Evolutionary conservation across 2,888 invertebrate species (phyloP).

Genomic region (Leptarthrus brevirostris): DNA sequence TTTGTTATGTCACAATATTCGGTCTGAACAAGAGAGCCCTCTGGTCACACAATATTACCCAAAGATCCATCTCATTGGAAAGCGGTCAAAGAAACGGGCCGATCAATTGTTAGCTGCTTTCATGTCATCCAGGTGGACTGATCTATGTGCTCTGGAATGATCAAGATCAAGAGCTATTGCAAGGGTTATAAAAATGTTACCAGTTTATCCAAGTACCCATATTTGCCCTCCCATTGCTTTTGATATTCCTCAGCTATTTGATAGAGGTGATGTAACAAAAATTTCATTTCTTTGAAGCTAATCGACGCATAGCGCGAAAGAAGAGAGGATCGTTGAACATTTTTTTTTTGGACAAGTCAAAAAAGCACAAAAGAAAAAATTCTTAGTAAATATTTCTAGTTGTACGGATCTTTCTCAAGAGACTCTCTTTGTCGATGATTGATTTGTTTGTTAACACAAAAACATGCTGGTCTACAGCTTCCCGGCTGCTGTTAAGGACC

Average conservation of each 20-base stretch:
- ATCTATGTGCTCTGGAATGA: conserved; percentile 18
- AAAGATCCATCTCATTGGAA: background rate
- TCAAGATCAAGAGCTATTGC: conserved; percentile 24
- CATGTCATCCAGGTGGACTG: conserved; percentile 22
- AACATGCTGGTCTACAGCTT: conserved; percentile 34
- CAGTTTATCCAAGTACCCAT: conserved; percentile 19
- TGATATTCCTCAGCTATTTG: conserved; percentile 15
- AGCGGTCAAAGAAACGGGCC: conserved; percentile 4
- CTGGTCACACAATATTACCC: background rate
- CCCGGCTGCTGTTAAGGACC: background rate
- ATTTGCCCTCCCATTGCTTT: conserved; percentile 45
- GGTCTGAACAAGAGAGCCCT: background rate
- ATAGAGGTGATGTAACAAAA: conserved; percentile 46
- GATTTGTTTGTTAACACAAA: conserved; percentile 51
- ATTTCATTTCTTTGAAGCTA: conserved; percentile 39
- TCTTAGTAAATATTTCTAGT: conserved; percentile 30
- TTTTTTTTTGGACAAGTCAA: background rate
- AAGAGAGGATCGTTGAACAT: background rate
- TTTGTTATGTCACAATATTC: conserved; percentile 55
- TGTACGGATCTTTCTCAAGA: conserved; percentile 43
- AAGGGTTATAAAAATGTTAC: conserved; percentile 7
- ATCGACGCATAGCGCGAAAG: conserved; percentile 18
- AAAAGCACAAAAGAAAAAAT: conserved; percentile 34
- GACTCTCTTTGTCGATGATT: conserved; percentile 43
- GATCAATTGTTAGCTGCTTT: conserved; percentile 37